Percentiles rank a stretch among this genome's conserved stretches.
phyloP scores from a whole-genome alignment of 2,797 vertebrate species.

The Lacerta bilineata region DNA sequence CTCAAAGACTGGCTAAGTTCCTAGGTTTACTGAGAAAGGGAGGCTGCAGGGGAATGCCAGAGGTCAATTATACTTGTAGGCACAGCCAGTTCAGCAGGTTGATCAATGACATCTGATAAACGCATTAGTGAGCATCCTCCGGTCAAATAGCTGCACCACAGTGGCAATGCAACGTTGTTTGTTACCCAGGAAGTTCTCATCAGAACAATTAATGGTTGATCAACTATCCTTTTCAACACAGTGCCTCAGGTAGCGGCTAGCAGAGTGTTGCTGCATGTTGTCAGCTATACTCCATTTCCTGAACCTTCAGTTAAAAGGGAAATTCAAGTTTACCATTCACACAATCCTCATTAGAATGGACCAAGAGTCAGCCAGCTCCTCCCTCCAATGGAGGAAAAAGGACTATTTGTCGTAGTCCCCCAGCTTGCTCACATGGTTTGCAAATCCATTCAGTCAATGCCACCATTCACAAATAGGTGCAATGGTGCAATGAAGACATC shows the following conservation, averaged over 20 bases:
- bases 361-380: neutral
- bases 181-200: neutral
- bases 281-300: neutral
- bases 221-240: neutral
- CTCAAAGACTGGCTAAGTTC: neutral
- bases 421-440: neutral
- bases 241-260: neutral
- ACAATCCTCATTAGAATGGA: neutral
- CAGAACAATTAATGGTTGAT: neutral
- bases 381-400: constrained; percentile 32
- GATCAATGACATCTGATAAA: constrained; percentile 15
- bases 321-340: neutral
- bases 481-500: too few relatives aligned
- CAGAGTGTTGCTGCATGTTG: neutral
- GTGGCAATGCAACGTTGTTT: neutral
- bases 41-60: neutral
- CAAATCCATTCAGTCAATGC: neutral
- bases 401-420: neutral
- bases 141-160: neutral
- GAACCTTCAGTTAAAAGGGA: constrained; percentile 23
- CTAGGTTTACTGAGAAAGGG: neutral
- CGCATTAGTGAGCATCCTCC: constrained; percentile 6
- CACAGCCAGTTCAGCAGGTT: neutral
- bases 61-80: neutral
- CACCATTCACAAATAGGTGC: neutral